phyloP scores from a whole-genome alignment of 1,140 invertebrate genomes.

The Drosophila lacertosa region DNA sequence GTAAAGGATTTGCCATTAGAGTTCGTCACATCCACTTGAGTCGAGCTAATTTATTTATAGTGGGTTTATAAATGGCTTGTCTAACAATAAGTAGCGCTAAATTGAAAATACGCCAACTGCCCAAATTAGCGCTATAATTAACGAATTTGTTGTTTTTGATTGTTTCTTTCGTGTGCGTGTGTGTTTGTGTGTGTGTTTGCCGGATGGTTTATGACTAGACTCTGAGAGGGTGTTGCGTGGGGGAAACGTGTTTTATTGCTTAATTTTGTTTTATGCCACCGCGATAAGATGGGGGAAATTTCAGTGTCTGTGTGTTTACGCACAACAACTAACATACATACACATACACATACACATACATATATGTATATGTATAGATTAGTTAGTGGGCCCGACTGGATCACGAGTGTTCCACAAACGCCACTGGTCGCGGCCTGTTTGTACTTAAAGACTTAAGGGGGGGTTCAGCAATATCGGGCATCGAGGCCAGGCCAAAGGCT shows the following conservation, averaged over 20 bases:
- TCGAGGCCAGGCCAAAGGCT: conserved; percentile 22
- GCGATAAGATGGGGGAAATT: conserved; percentile 45
- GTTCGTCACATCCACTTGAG: conserved; percentile 21
- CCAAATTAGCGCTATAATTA: conserved; percentile 77
- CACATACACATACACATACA: conserved; percentile 6
- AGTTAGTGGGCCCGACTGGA: conserved; percentile 49
- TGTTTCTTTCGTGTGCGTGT: conserved; percentile 3
- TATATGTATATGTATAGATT: conserved; percentile 34
- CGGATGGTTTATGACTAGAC: conserved; percentile 14
- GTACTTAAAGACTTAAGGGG: conserved; percentile 1
- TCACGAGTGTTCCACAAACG: conserved; percentile 24
- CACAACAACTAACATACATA: too few species aligned
- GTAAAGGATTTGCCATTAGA: background rate
- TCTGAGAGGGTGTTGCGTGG: background rate
- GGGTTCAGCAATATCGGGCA: conserved; percentile 11
- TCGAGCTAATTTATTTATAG: conserved; percentile 77
- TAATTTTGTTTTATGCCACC: conserved; percentile 45
- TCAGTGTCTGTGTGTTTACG: background rate
- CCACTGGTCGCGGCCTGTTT: conserved; percentile 14
- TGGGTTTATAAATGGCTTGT: conserved; percentile 67
- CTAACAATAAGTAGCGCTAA: conserved; percentile 75
- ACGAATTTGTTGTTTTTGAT: conserved; percentile 37
- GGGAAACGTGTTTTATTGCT: conserved; percentile 32
- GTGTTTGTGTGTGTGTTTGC: too few species aligned
- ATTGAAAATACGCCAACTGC: conserved; percentile 50